These are phyloP conservation scores for Falco rusticolus DNA, from an alignment of 2,797 vertebrate species.

Conservation along the genomic window DNA sequence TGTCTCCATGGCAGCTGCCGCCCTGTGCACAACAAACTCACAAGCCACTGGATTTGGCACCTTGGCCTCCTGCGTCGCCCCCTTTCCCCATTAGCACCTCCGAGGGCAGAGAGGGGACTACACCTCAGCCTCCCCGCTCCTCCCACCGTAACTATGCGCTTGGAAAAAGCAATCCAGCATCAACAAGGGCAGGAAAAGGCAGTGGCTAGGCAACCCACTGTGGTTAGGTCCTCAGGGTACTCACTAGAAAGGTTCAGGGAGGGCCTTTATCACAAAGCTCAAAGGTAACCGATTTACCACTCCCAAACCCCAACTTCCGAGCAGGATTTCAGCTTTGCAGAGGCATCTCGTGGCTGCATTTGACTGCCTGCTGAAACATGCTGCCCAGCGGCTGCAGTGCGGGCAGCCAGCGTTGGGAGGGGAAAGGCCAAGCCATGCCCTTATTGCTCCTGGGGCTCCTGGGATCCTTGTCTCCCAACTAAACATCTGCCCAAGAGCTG, in stretches of 20 bases:
- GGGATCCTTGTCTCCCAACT: background rate
- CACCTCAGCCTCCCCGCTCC: background rate
- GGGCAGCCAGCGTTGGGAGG: background rate
- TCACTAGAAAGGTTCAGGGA: background rate
- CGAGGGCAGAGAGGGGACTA: background rate
- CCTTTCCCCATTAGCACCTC: too few species aligned
- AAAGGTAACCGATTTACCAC: background rate
- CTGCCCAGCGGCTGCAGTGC: background rate
- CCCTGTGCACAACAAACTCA: background rate
- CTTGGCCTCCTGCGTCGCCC: rapidly evolving
- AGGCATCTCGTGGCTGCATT: background rate
- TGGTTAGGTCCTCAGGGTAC: background rate
- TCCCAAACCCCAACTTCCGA: background rate
- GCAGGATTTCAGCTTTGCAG: background rate
- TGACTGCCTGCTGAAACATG: background rate
- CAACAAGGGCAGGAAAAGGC: background rate
- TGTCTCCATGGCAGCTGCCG: background rate
- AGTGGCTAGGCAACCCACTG: background rate
- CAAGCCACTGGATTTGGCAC: background rate
- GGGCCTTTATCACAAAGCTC: background rate
- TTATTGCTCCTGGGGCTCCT: background rate
- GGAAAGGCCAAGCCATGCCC: background rate
- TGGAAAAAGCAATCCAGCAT: background rate
- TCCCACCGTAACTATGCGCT: background rate
- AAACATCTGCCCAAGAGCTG: conserved; percentile 50